Percentiles rank a stretch among this genome's conserved stretches.
phyloP scores from a whole-genome alignment of 2,797 vertebrate species.

The Anabas testudineus region DNA sequence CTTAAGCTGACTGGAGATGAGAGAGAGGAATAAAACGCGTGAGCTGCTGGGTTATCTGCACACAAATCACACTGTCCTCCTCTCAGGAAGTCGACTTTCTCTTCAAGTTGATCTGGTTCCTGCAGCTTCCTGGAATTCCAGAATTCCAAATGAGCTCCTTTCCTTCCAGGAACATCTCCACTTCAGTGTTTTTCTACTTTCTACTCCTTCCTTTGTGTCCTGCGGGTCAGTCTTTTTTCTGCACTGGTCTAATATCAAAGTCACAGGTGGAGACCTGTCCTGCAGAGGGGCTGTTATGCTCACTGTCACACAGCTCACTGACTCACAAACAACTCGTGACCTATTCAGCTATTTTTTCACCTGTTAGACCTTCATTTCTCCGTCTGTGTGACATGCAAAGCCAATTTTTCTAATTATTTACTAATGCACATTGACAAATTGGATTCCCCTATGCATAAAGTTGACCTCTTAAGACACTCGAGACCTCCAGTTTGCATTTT shows the following conservation, averaged over 20 bases:
- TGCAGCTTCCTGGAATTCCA: constrained; percentile 59
- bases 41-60: constrained; percentile 5
- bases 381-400: constrained; percentile 30
- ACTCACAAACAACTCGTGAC: constrained; percentile 77
- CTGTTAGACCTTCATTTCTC: constrained; percentile 43
- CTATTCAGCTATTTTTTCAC: constrained; percentile 42
- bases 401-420: constrained; percentile 47
- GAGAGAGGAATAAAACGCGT: background rate
- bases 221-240: constrained; percentile 54
- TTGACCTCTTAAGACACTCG: constrained; percentile 41
- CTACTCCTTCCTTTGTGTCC: constrained; percentile 30
- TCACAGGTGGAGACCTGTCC: constrained; percentile 68
- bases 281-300: constrained; percentile 69
- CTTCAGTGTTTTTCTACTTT: constrained; percentile 54
- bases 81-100: constrained; percentile 60
- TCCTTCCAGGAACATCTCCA: constrained; percentile 55
- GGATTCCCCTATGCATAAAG: constrained; percentile 36
- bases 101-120: constrained; percentile 60
- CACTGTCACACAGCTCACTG: constrained; percentile 78
- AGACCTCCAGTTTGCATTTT: constrained; percentile 24
- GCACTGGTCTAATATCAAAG: constrained; percentile 54
- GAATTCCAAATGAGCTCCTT: constrained; percentile 60
- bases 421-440: constrained; percentile 45
- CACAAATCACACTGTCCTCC: constrained; percentile 35
- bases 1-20: background rate